Conservation (phyloP, 2,797 vertebrate genomes). For the Moxostoma hubbsi region DNA sequence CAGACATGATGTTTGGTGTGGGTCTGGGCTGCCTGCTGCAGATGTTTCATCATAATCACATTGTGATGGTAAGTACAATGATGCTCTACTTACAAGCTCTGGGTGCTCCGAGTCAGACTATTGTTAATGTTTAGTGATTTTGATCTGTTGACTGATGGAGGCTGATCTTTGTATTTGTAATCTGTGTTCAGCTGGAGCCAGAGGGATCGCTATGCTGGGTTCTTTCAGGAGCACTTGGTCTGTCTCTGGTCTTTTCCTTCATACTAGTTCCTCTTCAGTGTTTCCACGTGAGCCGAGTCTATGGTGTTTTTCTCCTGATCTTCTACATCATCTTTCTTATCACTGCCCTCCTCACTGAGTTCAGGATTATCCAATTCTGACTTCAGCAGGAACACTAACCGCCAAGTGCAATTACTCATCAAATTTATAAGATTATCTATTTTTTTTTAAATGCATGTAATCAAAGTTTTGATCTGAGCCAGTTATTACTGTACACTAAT, state of each 20-base stretch:
- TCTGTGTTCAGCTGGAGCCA: conserved; percentile 80
- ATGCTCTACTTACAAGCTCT: background rate
- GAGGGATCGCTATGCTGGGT: conserved; percentile 90
- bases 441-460: conserved; percentile 14
- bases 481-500: background rate
- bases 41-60: conserved; percentile 71
- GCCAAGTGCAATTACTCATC: conserved; percentile 4
- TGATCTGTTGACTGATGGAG: background rate
- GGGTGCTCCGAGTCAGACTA: background rate
- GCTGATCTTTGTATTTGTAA: background rate
- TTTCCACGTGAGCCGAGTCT: conserved; percentile 82
- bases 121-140: background rate
- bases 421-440: background rate
- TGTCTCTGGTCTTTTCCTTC: conserved; percentile 90
- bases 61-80: conserved; percentile 78
- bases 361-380: conserved; percentile 77
- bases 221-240: conserved; percentile 85
- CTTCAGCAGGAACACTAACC: background rate
- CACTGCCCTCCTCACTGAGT: conserved; percentile 90
- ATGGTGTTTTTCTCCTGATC: conserved; percentile 84
- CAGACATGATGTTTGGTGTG: conserved; percentile 94
- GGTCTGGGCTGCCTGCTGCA: conserved; percentile 91
- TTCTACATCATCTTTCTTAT: conserved; percentile 87
- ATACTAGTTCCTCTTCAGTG: conserved; percentile 83
- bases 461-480: background rate